phyloP scores from a whole-genome alignment of 2,113 vertebrate species.

The Diphyllodes magnificus region DNA sequence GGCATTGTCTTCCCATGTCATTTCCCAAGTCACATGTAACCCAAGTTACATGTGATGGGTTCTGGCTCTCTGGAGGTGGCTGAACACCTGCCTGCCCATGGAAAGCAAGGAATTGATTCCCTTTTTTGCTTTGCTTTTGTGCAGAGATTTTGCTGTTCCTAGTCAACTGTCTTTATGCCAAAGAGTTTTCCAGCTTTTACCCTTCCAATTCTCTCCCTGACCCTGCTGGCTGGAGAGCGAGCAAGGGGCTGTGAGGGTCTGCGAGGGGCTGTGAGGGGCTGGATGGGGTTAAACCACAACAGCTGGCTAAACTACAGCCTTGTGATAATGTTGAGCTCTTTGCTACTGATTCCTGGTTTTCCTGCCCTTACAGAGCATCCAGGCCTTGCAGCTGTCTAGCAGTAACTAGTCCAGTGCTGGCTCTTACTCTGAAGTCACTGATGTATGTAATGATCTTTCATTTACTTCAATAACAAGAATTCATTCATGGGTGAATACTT shows the following conservation, averaged over 20 bases:
- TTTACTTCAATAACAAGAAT: conserved; percentile 13
- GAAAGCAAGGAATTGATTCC: not conserved
- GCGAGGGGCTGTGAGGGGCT: rapidly evolving
- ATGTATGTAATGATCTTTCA: not conserved
- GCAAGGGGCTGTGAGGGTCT: not conserved
- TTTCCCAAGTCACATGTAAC: not conserved
- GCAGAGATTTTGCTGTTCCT: not conserved
- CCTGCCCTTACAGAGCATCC: not conserved
- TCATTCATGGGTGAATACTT: not conserved
- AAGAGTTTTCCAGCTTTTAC: not conserved
- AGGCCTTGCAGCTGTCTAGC: not conserved
- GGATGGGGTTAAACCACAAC: not conserved
- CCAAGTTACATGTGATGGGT: not conserved
- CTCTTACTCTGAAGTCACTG: not conserved
- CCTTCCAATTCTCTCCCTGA: not conserved
- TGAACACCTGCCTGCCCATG: not conserved
- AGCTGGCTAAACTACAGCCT: not conserved
- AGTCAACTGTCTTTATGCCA: not conserved
- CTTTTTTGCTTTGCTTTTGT: too few relatives aligned
- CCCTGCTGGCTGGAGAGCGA: not conserved
- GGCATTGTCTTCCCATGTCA: not conserved
- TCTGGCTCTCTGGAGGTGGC: not conserved
- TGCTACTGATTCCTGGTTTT: not conserved
- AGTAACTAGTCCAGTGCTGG: not conserved
- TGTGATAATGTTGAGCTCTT: rapidly evolving